These are phyloP conservation scores for Limnephilus rhombicus DNA, from an alignment of 2,888 invertebrate genomes.

Conservation along the genomic window DNA sequence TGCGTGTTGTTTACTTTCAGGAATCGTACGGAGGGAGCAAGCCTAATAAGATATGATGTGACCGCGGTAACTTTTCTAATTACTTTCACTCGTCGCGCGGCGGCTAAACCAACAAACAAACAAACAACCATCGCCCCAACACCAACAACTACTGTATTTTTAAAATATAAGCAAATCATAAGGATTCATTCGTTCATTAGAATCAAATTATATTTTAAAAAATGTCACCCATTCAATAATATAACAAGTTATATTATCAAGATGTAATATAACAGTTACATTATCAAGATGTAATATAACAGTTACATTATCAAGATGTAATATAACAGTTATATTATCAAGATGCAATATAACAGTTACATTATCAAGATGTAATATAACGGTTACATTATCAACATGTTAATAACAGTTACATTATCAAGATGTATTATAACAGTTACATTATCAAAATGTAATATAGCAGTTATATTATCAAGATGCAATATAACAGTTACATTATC, in stretches of 20 bases:
- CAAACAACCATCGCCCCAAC: conserved; percentile 11
- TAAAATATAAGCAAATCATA: conserved; percentile 12
- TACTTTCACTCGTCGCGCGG: conserved; percentile 46
- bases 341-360: not conserved
- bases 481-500: not conserved
- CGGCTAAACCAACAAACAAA: not conserved
- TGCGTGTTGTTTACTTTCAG: conserved; percentile 68
- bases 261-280: no score
- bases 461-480: not conserved
- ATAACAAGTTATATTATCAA: not conserved
- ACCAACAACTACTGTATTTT: not conserved
- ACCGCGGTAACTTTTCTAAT: conserved; percentile 58
- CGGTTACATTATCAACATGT: not conserved
- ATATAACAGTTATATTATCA: not conserved
- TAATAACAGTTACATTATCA: not conserved
- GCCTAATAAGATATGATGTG: conserved; percentile 75
- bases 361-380: no score
- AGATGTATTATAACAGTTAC: no score
- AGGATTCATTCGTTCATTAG: conserved; percentile 19
- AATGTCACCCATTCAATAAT: not conserved
- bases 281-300: not conserved
- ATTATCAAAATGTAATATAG: not conserved
- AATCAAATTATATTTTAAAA: conserved; percentile 17
- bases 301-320: not conserved
- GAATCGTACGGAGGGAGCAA: conserved; percentile 73